A percentile compares a stretch with the other conserved stretches of the same genome.
Evolutionary conservation across 2,113 vertebrate genomes (phyloP).

Genomic region (Falco punctatus): DNA sequence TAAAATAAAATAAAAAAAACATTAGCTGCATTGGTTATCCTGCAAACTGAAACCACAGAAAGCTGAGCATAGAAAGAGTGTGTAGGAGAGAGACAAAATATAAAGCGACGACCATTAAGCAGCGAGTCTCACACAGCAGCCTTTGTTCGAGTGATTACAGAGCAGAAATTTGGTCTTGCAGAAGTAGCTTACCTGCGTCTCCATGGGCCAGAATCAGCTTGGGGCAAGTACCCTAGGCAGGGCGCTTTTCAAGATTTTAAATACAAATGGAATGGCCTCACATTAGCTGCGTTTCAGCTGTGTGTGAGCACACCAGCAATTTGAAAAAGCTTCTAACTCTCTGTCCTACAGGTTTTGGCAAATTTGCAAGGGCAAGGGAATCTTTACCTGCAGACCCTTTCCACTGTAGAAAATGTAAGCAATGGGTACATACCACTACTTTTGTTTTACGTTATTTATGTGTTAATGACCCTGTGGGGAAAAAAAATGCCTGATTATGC

Average conservation of each 20-base stretch:
- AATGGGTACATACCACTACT: not conserved
- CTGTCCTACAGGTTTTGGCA: not conserved
- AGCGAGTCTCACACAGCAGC: not conserved
- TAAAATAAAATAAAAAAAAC: not conserved
- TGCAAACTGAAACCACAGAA: not conserved
- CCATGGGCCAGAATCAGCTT: not conserved
- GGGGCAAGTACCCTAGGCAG: not conserved
- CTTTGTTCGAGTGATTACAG: no score
- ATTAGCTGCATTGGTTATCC: not conserved
- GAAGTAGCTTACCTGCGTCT: not conserved
- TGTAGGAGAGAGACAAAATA: accelerated
- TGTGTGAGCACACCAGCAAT: not conserved
- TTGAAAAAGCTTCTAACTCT: not conserved
- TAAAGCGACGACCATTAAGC: not conserved
- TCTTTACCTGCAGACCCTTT: not conserved
- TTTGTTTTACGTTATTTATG: not conserved
- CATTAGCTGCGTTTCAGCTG: not conserved
- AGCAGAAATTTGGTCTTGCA: not conserved
- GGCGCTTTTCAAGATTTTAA: not conserved
- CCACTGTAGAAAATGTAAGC: not conserved
- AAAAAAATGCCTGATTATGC: not conserved
- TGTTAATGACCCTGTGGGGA: not conserved
- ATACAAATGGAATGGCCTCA: not conserved
- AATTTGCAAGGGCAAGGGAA: not conserved
- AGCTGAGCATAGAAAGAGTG: not conserved